Percentiles rank a stretch among this genome's conserved stretches.
Conservation (phyloP, 2,113 vertebrate species). For the Hippocampus abdominalis region DNA sequence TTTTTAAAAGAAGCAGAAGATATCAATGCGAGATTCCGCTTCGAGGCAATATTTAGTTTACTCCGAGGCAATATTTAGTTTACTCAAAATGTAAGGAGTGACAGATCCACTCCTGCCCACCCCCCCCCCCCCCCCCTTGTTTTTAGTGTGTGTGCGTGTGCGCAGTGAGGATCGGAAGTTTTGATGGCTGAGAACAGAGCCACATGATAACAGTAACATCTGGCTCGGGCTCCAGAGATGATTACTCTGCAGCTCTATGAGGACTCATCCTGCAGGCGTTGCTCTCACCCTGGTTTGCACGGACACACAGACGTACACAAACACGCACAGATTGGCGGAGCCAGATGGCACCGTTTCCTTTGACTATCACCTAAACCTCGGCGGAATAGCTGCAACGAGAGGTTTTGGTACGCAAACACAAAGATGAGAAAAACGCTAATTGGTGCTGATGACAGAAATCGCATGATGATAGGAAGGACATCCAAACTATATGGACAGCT, state of each 20-base stretch:
- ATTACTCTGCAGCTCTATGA: constrained; percentile 60
- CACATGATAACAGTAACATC: constrained; percentile 69
- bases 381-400: constrained; percentile 30
- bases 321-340: constrained; percentile 51
- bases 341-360: constrained; percentile 59
- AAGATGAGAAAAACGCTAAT: constrained; percentile 7
- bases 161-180: constrained; percentile 25
- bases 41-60: neutral
- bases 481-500: neutral
- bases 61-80: neutral
- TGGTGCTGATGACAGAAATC: neutral
- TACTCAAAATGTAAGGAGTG: neutral
- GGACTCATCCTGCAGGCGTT: constrained; percentile 51
- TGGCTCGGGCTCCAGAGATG: constrained; percentile 62
- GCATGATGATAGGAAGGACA: neutral
- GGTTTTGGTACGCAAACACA: constrained; percentile 44
- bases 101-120: neutral
- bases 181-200: constrained; percentile 46
- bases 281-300: constrained; percentile 18
- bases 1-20: neutral
- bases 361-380: constrained; percentile 54
- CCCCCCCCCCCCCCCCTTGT: neutral
- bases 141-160: constrained; percentile 8
- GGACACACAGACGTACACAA: constrained; percentile 7
- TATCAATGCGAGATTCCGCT: neutral